Base-by-base conservation (phyloP, 2,888 invertebrate species). In the Dioctria linearis region DNA sequence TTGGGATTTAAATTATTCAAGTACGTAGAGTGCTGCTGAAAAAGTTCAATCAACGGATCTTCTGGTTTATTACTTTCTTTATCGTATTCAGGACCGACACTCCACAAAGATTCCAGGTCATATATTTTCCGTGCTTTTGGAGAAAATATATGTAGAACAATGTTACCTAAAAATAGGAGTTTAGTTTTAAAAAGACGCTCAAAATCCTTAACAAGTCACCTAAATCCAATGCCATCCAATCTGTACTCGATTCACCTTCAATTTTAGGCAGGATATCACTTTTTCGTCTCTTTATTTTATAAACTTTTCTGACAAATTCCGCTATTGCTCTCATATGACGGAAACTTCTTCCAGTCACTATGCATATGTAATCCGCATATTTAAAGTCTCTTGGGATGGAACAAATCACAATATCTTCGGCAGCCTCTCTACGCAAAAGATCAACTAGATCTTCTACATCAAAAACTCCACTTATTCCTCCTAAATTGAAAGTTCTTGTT, bases 71-170 rank as follows among this genome's bases (percentile, higher is more conserved):
- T 92, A 43, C 88, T 91, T 86, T 93, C 91, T 63, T 92, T 91
- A 88, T 98, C 98, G 90, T 91, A 95, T 85, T 95, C 91, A 0
- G 93, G 89, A 2, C 98, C 98, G 25, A 97, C 92, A 57, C 95
- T 91, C 98, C 98, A 98, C 51, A 98, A 89, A 0, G 94, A 94
- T 88, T 98, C 98, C 83, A 98, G 90, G 88, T 98, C 97, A 88
- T 97, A 98, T 5, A 90, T 86, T 83, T 90, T 88, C 84, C 98
- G 90, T 2, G 92, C 91, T 83, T 92, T 90, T 9, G 91, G 90
- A 46, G 94, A 93, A 88, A 98, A 96, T 84, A 98, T 92, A 86
- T 98, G 98, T 49, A 98, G 88, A 4, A 95, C 95, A 85, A 98
- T 97, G 87, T 98, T 98, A 82, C 96, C 97, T 96, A 88, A 51